Conservation (phyloP, 2,113 vertebrate genomes). For the Oostethus manadensis region DNA sequence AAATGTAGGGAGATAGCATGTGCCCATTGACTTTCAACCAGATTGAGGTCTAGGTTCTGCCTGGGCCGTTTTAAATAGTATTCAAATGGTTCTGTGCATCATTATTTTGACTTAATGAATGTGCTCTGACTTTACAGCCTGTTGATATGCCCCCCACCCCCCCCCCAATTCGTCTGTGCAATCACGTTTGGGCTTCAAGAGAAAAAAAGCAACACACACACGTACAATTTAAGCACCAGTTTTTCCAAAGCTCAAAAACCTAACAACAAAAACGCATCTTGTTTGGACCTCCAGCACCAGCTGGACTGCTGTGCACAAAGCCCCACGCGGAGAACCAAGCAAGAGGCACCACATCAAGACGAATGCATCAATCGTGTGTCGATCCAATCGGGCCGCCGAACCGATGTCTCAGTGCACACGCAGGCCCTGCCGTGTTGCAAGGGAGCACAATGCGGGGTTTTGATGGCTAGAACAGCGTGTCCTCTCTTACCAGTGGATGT, state of each 20-base stretch:
- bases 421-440: constrained; percentile 47
- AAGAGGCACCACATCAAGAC: constrained; percentile 29
- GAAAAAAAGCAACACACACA: constrained; percentile 12
- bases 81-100: not conserved
- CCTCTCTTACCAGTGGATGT: constrained; percentile 49
- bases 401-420: constrained; percentile 36
- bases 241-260: not conserved
- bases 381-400: constrained; percentile 53
- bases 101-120: not conserved
- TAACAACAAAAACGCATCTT: too few relatives aligned
- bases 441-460: constrained; percentile 74
- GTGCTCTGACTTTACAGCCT: constrained; percentile 33
- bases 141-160: constrained; percentile 50
- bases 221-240: not conserved
- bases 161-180: constrained; percentile 40
- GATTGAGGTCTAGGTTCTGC: too few relatives aligned
- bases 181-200: not conserved
- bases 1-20: too few relatives aligned
- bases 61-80: not conserved
- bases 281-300: not conserved
- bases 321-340: constrained; percentile 4
- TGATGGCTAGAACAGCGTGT: constrained; percentile 69
- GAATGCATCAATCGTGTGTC: constrained; percentile 38
- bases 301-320: constrained; percentile 20
- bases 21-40: too few relatives aligned